These are phyloP conservation scores for Danaus chrysippus DNA, from an alignment of 2,888 invertebrate genomes.

Conservation along the genomic window DNA sequence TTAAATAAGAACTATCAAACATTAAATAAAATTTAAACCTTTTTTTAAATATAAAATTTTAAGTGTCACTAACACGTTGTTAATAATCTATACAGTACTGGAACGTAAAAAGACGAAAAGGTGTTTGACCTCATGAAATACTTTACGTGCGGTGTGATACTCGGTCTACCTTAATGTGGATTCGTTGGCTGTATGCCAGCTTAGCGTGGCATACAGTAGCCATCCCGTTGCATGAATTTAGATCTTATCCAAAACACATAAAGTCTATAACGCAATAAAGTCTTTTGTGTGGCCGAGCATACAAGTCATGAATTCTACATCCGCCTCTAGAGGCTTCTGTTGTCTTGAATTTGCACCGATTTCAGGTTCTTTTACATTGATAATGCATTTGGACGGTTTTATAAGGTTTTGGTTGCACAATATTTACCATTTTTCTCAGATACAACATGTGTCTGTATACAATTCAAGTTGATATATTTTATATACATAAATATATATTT, in stretches of 20 bases:
- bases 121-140: conserved; percentile 24
- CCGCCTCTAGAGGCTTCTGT: conserved; percentile 37
- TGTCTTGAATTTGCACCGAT: conserved; percentile 37
- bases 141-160: conserved; percentile 42
- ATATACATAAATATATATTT: no score
- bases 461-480: no score
- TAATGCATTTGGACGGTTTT: conserved; percentile 30
- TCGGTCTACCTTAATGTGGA: conserved; percentile 43
- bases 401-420: conserved; percentile 15
- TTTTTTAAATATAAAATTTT: no score
- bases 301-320: conserved; percentile 47
- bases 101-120: conserved; percentile 18
- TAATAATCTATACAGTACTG: conserved; percentile 13
- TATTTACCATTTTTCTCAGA: conserved; percentile 7
- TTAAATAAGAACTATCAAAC: no score
- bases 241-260: conserved; percentile 12
- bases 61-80: background rate
- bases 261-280: conserved; percentile 14
- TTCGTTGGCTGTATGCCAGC: conserved; percentile 63
- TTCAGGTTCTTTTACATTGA: conserved; percentile 33
- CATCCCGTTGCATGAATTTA: conserved; percentile 8
- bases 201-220: conserved; percentile 18
- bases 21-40: no score
- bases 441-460: no score
- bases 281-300: conserved; percentile 12